A percentile compares a stretch with the other conserved stretches of the same genome.
Evolutionary conservation across 2,113 vertebrate species (phyloP).

Genomic region (Nothoprocta perdicaria): DNA sequence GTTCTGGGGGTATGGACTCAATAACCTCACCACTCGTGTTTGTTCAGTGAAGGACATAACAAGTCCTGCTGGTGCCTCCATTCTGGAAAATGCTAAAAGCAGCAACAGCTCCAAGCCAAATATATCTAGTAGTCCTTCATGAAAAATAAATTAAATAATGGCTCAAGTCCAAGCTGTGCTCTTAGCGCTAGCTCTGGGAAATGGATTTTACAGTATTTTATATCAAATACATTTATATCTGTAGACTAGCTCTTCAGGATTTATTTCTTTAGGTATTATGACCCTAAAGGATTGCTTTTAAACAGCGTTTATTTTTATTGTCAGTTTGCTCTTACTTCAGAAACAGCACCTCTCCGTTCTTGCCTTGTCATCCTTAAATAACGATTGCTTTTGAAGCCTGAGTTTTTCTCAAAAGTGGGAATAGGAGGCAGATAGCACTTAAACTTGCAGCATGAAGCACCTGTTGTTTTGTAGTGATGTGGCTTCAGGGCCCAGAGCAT

Average conservation of each 20-base stretch:
- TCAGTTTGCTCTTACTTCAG: not conserved
- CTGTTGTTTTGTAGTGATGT: not conserved
- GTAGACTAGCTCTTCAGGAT: not conserved
- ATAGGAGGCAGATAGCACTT: not conserved
- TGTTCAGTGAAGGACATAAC: not conserved
- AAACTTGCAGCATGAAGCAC: not conserved
- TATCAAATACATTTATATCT: not conserved
- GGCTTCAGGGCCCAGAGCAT: not conserved
- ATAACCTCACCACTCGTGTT: not conserved
- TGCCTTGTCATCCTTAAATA: not conserved
- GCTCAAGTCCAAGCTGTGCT: not conserved
- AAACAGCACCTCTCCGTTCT: not conserved
- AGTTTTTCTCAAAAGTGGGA: not conserved
- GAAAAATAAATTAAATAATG: not conserved
- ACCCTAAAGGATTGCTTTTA: not conserved
- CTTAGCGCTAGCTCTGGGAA: not conserved
- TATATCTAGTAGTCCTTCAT: not conserved
- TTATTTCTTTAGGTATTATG: not conserved
- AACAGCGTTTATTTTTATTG: not conserved
- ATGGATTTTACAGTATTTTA: not conserved
- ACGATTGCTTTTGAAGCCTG: not conserved
- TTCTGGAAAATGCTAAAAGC: not conserved
- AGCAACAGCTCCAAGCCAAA: not conserved
- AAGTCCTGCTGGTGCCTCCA: not conserved
- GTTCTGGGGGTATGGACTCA: not conserved